phyloP scores from a whole-genome alignment of 2,113 vertebrate species.

The Tragelaphus imberbis region DNA sequence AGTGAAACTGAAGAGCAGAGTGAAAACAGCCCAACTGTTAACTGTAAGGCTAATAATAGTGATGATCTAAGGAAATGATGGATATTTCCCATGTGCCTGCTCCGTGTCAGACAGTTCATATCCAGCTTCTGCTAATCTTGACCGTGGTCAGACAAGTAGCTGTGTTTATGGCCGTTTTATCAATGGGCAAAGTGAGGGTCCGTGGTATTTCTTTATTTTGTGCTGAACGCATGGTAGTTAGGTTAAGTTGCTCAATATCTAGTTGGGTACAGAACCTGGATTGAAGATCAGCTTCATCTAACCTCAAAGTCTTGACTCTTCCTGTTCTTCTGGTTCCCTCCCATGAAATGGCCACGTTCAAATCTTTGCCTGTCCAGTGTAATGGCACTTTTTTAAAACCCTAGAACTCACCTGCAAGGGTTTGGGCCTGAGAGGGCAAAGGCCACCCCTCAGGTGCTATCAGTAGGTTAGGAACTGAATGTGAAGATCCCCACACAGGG shows the following conservation, averaged over 20 bases:
- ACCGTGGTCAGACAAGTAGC: not conserved
- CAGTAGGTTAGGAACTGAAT: not conserved
- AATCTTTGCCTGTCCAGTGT: not conserved
- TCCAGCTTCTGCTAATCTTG: not conserved
- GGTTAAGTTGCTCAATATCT: not conserved
- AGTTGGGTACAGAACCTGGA: not conserved
- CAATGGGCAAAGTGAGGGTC: not conserved
- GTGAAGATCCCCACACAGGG: conserved; percentile 4
- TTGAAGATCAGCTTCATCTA: not conserved
- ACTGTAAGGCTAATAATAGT: not conserved
- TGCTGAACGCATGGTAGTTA: not conserved
- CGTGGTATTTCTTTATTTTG: not conserved
- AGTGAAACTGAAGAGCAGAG: not conserved
- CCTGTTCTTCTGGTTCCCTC: not conserved
- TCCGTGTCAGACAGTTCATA: not conserved
- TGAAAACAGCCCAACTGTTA: not conserved
- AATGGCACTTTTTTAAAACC: not conserved
- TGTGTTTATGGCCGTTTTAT: not conserved
- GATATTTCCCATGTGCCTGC: not conserved
- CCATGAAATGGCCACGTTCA: not conserved
- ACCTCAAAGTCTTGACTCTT: not conserved
- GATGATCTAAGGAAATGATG: not conserved
- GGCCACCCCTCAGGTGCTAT: not conserved
- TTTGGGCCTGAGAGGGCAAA: not conserved
- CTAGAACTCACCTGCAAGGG: not conserved